Percentiles rank a stretch among this genome's conserved stretches.
These are phyloP conservation scores for Bufo gargarizans DNA, from an alignment of 2,113 vertebrate species.

Conservation along the genomic window DNA sequence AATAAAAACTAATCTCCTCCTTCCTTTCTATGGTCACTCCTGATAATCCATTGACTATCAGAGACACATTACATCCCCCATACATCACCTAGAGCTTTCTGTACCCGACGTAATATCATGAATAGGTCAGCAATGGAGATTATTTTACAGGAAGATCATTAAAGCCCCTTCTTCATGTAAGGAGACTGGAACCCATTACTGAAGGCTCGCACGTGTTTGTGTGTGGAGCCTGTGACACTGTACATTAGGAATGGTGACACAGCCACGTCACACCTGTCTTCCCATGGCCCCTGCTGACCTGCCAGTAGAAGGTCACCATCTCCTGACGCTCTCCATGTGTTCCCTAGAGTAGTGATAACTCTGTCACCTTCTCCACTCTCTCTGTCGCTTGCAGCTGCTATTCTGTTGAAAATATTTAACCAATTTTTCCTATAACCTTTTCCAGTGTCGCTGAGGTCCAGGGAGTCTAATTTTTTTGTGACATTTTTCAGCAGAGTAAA, in stretches of 20 bases:
- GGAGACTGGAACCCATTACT: slow-evolving; percentile 43
- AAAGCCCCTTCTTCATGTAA: neutral
- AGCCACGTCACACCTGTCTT: slow-evolving; percentile 52
- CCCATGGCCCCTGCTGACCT: slow-evolving; percentile 52
- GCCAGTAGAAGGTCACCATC: slow-evolving; percentile 31
- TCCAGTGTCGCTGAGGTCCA: slow-evolving; percentile 4
- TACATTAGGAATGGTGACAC: slow-evolving; percentile 49
- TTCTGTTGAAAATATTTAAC: neutral
- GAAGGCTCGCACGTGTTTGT: slow-evolving; percentile 35
- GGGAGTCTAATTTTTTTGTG: slow-evolving; percentile 24
- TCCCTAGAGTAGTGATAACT: slow-evolving; percentile 36
- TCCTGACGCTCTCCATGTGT: slow-evolving; percentile 44
- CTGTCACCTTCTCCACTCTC: slow-evolving; percentile 42
- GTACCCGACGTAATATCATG: neutral
- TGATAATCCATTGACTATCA: neutral
- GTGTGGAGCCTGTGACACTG: slow-evolving; percentile 42
- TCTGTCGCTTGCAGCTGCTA: slow-evolving; percentile 41
- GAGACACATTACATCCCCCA: neutral
- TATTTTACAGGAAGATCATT: slow-evolving; percentile 29
- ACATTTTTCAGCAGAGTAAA: slow-evolving; percentile 9
- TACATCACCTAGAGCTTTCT: neutral
- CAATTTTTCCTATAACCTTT: slow-evolving; percentile 3
- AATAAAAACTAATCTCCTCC: slow-evolving; percentile 1
- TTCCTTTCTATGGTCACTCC: neutral
- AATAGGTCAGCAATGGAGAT: slow-evolving; percentile 25